Base-by-base conservation (phyloP, 1,140 invertebrate genomes). In the Dryas iulia region DNA sequence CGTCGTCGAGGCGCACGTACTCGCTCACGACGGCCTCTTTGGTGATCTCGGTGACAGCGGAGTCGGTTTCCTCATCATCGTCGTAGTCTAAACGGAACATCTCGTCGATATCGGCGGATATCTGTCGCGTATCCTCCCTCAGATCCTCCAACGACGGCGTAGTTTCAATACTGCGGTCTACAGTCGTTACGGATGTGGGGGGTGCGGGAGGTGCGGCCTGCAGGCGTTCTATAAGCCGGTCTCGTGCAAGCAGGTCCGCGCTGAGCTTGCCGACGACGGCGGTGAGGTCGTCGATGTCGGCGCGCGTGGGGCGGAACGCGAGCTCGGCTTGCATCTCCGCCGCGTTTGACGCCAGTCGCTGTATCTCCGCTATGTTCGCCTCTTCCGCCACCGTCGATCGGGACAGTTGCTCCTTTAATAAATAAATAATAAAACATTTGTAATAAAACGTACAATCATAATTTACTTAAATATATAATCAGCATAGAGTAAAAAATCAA, bases 321-420 rank as follows among this genome's bases (percentile, higher is more conserved):
- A 91, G 85, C 73, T 91, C 85, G 35, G 86, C 86, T 62, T 91
- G 84, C 86, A 91, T 80, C 54, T 85, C 85, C 8, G 87, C 89
- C 7, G 84, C 79, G 74, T 61, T 84, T 11, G 86, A 70, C 28
- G 86, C 78, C 18, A 91, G 69, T 61, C 89, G 83, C 72, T 91
- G 87, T 26, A 91, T 91, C 60, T 91, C 86, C 2, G 81, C 83
- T 5, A 86, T 66, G 71, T 89, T 88, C 35, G 87, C 84, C 59
- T 89, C 89, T 65, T 89, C 87, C 2, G 85, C 78, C 2, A 78
- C 86, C 0, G 79, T 82, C n/a, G 88, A 83, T 6, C 82, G 79
- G 0, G 81, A 81, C 0, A 91, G 72, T 57, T 87, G 84, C 7
- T 87, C 83, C 88, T 90, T 18, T n/a, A n/a, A n/a, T n/a, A n/a